Conservation (phyloP, 2,113 vertebrate species). For the Polyodon spathula region DNA sequence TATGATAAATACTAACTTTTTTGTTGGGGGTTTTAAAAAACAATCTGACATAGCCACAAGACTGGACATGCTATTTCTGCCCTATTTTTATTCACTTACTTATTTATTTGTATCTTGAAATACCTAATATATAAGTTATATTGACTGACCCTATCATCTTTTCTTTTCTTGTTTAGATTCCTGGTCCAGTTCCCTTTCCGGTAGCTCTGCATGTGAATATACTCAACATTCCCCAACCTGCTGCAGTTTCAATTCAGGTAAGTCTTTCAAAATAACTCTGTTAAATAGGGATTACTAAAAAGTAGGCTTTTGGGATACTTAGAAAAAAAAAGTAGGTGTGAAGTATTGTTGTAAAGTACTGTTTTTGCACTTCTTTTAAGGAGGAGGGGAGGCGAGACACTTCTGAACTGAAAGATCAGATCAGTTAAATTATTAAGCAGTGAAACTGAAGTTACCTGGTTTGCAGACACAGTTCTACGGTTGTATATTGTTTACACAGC, state of each 20-base stretch:
- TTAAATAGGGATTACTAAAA: no score
- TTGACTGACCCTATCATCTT: conserved; percentile 5
- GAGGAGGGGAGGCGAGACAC: no score
- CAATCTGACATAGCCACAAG: no score
- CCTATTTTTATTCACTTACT: no score
- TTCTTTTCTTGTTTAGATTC: conserved; percentile 44
- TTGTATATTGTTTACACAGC: not conserved
- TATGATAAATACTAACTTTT: no score
- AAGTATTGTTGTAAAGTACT: no score
- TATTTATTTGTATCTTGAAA: no score
- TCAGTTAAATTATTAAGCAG: not conserved
- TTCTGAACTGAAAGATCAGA: not conserved
- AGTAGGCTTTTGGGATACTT: no score
- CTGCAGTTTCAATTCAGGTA: conserved; percentile 92
- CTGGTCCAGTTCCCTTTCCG: conserved; percentile 73
- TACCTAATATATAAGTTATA: no score
- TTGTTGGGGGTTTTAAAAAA: no score
- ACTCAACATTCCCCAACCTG: conserved; percentile 85
- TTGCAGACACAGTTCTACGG: not conserved
- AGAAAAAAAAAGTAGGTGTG: not conserved
- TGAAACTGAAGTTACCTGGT: not conserved
- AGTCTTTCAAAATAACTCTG: conserved; percentile 20
- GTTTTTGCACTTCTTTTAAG: no score
- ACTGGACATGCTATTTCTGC: no score
- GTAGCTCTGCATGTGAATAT: conserved; percentile 88